Conservation (phyloP, 2,113 vertebrate species). For the Saccopteryx leptura region DNA sequence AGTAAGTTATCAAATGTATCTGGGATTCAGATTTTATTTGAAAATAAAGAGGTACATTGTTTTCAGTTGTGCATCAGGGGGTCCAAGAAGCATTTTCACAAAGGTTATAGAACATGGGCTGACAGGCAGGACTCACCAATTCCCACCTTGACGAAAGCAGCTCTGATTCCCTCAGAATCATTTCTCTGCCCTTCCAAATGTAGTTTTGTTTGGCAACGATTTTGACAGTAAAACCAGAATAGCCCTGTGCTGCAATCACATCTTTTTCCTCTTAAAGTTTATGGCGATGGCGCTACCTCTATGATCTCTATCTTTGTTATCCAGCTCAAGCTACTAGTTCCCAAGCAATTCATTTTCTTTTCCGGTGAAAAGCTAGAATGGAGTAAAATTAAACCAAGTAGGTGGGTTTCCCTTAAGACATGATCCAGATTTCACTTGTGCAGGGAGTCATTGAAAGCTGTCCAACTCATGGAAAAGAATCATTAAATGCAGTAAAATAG, state of each 20-base stretch:
- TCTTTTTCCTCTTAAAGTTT: slow-evolving; percentile 44
- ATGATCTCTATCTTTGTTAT: neutral
- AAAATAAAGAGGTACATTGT: neutral
- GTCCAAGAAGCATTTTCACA: neutral
- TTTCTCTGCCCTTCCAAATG: slow-evolving; percentile 55
- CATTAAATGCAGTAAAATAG: slow-evolving; percentile 59
- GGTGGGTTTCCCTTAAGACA: slow-evolving; percentile 61
- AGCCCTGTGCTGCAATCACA: neutral
- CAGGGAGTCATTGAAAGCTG: slow-evolving; percentile 64
- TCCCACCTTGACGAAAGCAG: neutral
- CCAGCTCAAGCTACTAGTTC: slow-evolving; percentile 40
- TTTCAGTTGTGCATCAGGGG: neutral
- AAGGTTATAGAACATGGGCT: neutral
- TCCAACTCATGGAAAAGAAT: slow-evolving; percentile 66
- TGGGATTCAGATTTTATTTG: slow-evolving; percentile 19
- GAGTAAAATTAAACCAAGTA: slow-evolving; percentile 64
- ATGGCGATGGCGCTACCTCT: neutral
- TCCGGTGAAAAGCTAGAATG: slow-evolving; percentile 18
- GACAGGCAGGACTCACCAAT: neutral
- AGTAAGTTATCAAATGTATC: neutral
- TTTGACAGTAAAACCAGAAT: slow-evolving; percentile 37
- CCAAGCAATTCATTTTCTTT: slow-evolving; percentile 55
- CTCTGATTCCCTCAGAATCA: neutral
- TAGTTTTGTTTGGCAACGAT: slow-evolving; percentile 61
- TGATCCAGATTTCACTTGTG: slow-evolving; percentile 64